Evolutionary conservation across 1,140 invertebrate genomes (phyloP), one percentile per base, ranked within the genome.

Genomic region (Lepidurus arcticus): DNA sequence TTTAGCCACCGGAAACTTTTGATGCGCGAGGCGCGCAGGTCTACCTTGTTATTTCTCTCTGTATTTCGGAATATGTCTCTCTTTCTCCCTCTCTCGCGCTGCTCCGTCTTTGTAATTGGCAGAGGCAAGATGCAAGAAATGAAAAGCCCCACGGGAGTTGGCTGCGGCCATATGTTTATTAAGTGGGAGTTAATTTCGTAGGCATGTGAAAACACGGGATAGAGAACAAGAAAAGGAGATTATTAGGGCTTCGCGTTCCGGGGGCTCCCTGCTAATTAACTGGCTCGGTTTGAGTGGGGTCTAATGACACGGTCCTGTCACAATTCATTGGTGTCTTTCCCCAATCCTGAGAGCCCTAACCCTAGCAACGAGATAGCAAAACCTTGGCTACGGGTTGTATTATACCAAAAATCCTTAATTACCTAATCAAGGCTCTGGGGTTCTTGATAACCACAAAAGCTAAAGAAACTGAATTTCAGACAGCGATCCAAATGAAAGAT

Each of bases 161-260:
- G 53, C 8, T 21, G 16, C n/a, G 21, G 53, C 53, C 53, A 21
- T 65, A 65, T 65, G 53, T 65, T 65, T 65, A 65, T 65, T 65
- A 65, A 65, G 53, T 65, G 53, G 53, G 53, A 65, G 53, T 65
- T 65, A 65, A 65, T 65, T 65, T 65, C 53, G 53, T 65, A 65
- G 53, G 53, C 53, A 65, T 65, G 53, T 65, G 53, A 65, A 65
- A 65, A 65, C 53, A 65, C 53, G 53, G 53, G 13, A 21, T 13
- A 21, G 53, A 16, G 53, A 65, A 65, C 53, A 65, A 65, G 53
- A 65, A 65, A 65, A 65, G 21, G 53, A 65, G 53, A 65, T 65
- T 65, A 65, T 65, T 65, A 65, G 53, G 53, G 53, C 53, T 65
- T 65, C 53, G 53, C 53, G 53, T 65, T 65, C 53, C 53, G 53